Evolutionary conservation across 2,888 invertebrate species (phyloP), one percentile per base, ranked within the genome.

Genomic region (Pomacea canaliculata): DNA sequence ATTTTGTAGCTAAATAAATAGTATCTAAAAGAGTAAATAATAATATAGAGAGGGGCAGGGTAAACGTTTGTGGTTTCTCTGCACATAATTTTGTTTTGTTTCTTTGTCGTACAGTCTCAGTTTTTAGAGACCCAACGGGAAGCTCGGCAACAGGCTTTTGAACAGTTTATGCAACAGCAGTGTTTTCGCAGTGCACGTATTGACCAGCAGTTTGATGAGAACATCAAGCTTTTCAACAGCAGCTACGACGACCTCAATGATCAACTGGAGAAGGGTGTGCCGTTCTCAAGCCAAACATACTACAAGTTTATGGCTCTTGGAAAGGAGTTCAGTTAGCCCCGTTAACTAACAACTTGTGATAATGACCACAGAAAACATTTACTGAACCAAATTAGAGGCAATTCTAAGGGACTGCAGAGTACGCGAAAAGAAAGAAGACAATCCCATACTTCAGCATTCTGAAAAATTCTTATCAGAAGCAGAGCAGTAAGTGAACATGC

Each of bases 251-350:
- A 73, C 19, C 60, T 73, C 56, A 51, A 51, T 8, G 56, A 73
- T 10, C 48, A 73, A 56, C 59, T 68, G 13, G 46, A 7, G 13
- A n/a, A 73, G 13, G 73, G 73, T 1, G 23, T 73, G n/a, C 60
- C 73, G 5, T 68, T 73, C 62, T 51, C 68, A 27, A 68, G 27
- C 49, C 73, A 73, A 46, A 68, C 73, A 23, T 73, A 68, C 49
- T 68, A 73, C 73, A 73, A 73, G 68, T 73, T 73, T 67, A 73
- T 73, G 73, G 73, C 73, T 0, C 67, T 68, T 9, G 73, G 73
- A 27, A 68, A 68, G 51, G 51, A 56, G 16, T 56, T 56, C 51
- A 56, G 51, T 16, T 56, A 56, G 51, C 51, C 16, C 51, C 0
- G 51, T 2, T 16, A 56, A 56, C 51, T 56, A 23, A 23, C 23